Percentiles rank a stretch among this genome's conserved stretches.
Evolutionary conservation across 2,113 vertebrate genomes (phyloP).

Genomic region (Cnemophilus loriae): DNA sequence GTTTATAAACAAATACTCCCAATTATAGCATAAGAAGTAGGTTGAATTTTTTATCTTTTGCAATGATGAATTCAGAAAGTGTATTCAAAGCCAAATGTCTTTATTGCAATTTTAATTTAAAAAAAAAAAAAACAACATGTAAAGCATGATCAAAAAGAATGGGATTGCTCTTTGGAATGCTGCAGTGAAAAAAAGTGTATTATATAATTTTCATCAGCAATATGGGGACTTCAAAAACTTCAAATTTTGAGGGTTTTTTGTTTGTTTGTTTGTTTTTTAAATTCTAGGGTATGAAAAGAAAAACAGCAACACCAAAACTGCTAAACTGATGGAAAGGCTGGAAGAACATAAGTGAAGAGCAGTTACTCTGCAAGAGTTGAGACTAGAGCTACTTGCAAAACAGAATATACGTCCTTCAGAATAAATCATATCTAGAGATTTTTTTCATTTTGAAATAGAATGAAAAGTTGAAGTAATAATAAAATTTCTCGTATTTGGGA

Average conservation of each 20-base stretch:
- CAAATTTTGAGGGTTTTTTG: accelerated
- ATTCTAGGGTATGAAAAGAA: not conserved
- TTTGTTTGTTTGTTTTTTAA: not conserved
- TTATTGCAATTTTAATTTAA: not conserved
- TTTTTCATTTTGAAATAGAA: not conserved
- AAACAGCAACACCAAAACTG: not conserved
- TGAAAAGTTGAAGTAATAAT: not conserved
- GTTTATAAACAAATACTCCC: not conserved
- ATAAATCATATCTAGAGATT: not conserved
- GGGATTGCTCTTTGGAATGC: not conserved
- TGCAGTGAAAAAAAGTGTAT: not conserved
- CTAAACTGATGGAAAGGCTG: not conserved
- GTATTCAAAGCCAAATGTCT: not conserved
- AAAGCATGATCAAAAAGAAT: not conserved
- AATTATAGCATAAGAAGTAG: not conserved
- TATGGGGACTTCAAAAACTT: not conserved
- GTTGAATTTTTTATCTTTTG: not conserved
- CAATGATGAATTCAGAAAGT: not conserved
- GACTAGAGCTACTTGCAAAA: not conserved
- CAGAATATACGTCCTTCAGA: not conserved
- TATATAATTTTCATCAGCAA: not conserved
- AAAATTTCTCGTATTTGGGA: not conserved
- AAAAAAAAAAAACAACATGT: not conserved
- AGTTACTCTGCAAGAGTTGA: not conserved
- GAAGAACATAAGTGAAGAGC: not conserved